These are phyloP conservation scores for Noctua fimbriata DNA, from an alignment of 2,888 invertebrate genomes.

Conservation along the genomic window DNA sequence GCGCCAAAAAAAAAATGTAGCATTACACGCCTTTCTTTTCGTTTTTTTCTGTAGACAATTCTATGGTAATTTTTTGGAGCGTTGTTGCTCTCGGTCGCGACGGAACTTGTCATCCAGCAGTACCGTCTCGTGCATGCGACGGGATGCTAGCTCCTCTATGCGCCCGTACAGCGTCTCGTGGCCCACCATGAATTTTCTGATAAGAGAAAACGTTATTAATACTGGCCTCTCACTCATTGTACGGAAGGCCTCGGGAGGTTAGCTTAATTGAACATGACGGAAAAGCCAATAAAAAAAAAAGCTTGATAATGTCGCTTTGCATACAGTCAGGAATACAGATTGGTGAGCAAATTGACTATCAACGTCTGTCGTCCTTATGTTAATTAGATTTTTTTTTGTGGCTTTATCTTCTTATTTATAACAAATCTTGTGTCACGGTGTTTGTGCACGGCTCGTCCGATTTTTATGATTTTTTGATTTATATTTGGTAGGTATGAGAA, in stretches of 20 bases:
- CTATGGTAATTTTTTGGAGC: neutral
- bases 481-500: no score
- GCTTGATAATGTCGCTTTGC: neutral
- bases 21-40: neutral
- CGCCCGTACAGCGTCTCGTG: slow-evolving; percentile 84
- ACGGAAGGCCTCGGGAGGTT: neutral
- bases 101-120: slow-evolving; percentile 82
- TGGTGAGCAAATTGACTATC: no score
- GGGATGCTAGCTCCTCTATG: slow-evolving; percentile 85
- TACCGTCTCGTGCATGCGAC: slow-evolving; percentile 86
- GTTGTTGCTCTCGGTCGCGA: slow-evolving; percentile 53
- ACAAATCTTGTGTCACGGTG: no score
- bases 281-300: neutral
- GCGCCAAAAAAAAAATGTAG: neutral
- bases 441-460: no score
- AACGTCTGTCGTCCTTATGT: no score
- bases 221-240: neutral
- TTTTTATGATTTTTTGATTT: no score
- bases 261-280: neutral
- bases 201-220: neutral
- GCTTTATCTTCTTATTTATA: no score
- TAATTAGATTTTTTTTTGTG: no score
- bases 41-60: neutral
- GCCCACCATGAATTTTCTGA: slow-evolving; percentile 45
- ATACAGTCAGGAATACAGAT: neutral